Base-by-base conservation (phyloP, 2,797 vertebrate genomes). In the Dipus sagitta region DNA sequence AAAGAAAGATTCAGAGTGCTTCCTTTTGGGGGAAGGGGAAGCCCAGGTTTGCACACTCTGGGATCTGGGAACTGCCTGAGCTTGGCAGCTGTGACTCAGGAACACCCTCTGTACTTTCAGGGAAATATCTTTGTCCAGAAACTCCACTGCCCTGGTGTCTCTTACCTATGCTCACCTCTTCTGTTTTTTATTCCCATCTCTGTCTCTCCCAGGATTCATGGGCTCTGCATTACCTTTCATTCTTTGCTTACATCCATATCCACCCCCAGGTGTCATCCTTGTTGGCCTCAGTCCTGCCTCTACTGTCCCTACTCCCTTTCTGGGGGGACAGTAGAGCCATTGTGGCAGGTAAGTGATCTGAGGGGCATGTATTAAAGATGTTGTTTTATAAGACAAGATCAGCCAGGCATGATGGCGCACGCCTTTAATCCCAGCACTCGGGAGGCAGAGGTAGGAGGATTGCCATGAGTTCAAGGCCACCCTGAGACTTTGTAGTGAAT, bases 1-100 rank as follows among this genome's bases (percentile, higher is more conserved):
- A 60, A 47, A 54, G 85, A 71, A 60, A 58, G 70, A 34, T 93
- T 78, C 18, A 28, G 32, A 88, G 26, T 4, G 64, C 24, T 96
- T 84, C 60, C 68, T 30, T 62, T 62, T 23, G 14, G 10, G 9
- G 23, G 23, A 9, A 12, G 11, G 18, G n/a, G 72, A 54, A 28
- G 30, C 38, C 68, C 30, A 88, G 52, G 12, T 76, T 26, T 79
- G 26, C 21, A 83, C n/a, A 23, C 24, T 67, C 64, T 71, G 74
- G 62, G 78, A 70, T 24, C 62, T 80, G 68, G 28, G 10, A 54
- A 17, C 30, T 88, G 52, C 17, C 15, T 89, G 64, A 70, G 38
- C 54, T 71, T 20, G 3, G 23, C 23, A 14, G 30, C 60, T 32
- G 26, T 60, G 21, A 8, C 7, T 68, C 23, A 90, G 77, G 34